These are phyloP conservation scores for Tigriopus japonicus DNA, from an alignment of 1,140 invertebrate genomes.

Conservation along the genomic window DNA sequence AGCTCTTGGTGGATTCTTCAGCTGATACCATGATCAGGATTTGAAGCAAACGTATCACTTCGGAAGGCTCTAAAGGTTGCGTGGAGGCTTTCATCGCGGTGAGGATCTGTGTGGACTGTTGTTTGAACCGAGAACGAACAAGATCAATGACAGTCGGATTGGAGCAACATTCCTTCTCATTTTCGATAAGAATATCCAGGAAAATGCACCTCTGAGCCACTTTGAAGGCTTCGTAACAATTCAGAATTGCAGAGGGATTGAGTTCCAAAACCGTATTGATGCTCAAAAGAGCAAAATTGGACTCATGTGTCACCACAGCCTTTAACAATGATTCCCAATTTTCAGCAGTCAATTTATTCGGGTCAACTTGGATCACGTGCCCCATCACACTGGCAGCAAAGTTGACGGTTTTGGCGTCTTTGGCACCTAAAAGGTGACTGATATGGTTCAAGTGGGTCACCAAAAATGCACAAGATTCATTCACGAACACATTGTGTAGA, in stretches of 20 bases:
- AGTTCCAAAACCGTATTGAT: not conserved
- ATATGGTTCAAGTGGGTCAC: too few relatives aligned
- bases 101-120: not conserved
- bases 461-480: too few relatives aligned
- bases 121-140: not conserved
- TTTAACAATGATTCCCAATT: too few relatives aligned
- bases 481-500: too few relatives aligned
- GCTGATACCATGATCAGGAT: not conserved
- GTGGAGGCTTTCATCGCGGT: not conserved
- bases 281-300: constrained; percentile 1
- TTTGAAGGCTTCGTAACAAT: not conserved
- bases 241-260: not conserved
- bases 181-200: not conserved
- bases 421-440: too few relatives aligned
- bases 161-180: not conserved
- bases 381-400: too few relatives aligned
- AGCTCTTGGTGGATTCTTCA: not conserved
- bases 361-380: too few relatives aligned
- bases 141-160: not conserved
- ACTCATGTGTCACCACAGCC: not conserved
- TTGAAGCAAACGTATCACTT: not conserved
- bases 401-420: too few relatives aligned
- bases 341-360: too few relatives aligned
- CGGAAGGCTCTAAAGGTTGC: not conserved
- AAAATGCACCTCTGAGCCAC: not conserved